Evolutionary conservation across 2,888 invertebrate genomes (phyloP), one percentile per base, ranked within the genome.

Genomic region (Lasioglossum villosulum): DNA sequence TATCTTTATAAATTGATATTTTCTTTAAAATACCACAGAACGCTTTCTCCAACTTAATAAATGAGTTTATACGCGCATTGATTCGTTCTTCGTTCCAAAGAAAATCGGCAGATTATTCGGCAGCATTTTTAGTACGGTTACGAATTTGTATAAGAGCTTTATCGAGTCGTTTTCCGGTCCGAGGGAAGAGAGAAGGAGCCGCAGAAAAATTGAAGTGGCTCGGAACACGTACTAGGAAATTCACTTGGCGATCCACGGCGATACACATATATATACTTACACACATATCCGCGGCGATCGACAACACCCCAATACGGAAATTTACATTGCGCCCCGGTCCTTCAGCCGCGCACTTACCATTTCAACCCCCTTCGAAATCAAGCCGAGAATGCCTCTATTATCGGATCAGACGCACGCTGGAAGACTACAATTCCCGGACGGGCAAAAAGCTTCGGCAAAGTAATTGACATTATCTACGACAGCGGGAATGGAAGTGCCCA

Each of bases 381-480:
- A 86, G 79, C 75, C 45, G 82, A 80, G 78, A 78, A 79, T 83
- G 86, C 83, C 84, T 78, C 84, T 86, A 83, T 89, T 83, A 87
- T 83, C 88, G 84, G 84, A 83, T 88, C 86, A 80, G 85, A 39
- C 75, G 78, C 72, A 70, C 71, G 80, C 76, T 56, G 66, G 63
- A 80, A 80, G 84, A 76, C 59, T 82, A 56, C 68, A n/a, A 74
- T 71, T 72, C n/a, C 52, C 52, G 45, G n/a, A n/a, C 48, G 52
- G 71, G 68, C 68, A 83, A 81, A 75, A 70, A 79, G 73, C 78
- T 68, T 30, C 30, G 59, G 30, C 70, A 56, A 77, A 68, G 82
- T 84, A 87, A 90, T 90, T 82, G 89, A 90, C 82, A 75, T 82
- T 85, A 80, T 81, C 78, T 45, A 37, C 78, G 59, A 80, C 42